Base-by-base conservation (phyloP, 2,797 vertebrate species). In the Bovichtus diacanthus region DNA sequence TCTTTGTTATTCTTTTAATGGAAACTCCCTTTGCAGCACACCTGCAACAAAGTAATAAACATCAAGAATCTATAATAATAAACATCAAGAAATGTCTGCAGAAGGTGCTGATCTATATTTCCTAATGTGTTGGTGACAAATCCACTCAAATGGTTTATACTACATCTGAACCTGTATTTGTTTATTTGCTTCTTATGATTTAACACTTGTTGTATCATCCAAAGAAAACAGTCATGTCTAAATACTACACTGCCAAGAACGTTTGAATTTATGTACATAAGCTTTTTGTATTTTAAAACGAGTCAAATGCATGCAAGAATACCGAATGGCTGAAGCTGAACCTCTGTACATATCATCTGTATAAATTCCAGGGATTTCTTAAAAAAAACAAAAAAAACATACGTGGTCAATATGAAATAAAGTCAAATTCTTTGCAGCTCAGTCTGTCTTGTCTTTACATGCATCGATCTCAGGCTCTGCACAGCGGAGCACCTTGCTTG, bases 321-420 rank as follows among this genome's bases (percentile, higher is more conserved):
- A 80, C 88, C 66, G 76, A 91, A 89, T 83, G 90, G 93, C 87
- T 60, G 84, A 88, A 90, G 83, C 74, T 78, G 44, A 87, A 76
- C 50, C 4, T 79, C 47, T 93, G 90, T 94, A 92, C 75, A 93
- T 92, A 88, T 81, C 86, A 86, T 89, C 87, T 96, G 95, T 96
- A 96, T 93, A 96, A 95, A 96, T 88, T 92, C 90, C 91, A 95
- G 91, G 90, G 86, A 90, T 96, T 96, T 97, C 93, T 91, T 96
- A 94, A 93, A 72, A 66, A 65, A 38, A n/a, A n/a, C 10, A 61
- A 83, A 54, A 21, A 65, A 69, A 70, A 66, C 21, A 55, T 77
- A 76, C 18, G 78, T 78, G 72, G 47, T 78, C 16, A 63, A 67
- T 85, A 75, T 71, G 55, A 82, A 89, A 90, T 89, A 92, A 92